phyloP scores from a whole-genome alignment of 1,140 invertebrate species.

The Cepaea nemoralis region DNA sequence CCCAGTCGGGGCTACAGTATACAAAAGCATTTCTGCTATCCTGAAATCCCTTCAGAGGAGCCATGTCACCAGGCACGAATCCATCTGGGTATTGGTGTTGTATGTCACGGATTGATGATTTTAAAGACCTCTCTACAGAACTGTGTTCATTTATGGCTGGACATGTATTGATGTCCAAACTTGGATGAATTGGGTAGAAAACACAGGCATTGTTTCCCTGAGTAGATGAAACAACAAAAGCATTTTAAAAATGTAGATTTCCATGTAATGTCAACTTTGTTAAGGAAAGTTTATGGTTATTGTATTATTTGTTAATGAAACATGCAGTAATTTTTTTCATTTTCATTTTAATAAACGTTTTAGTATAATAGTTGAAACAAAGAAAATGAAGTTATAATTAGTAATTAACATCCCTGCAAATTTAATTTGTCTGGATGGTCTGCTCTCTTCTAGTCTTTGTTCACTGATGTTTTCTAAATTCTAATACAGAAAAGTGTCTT shows the following conservation, averaged over 20 bases:
- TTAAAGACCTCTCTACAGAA: neutral
- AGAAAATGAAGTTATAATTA: too few species aligned
- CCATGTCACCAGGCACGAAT: neutral
- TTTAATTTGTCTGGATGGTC: too few species aligned
- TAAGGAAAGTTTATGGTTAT: too few species aligned
- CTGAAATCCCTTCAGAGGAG: neutral
- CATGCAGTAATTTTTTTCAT: too few species aligned
- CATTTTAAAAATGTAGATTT: neutral
- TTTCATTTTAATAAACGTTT: too few species aligned
- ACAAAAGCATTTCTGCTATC: neutral
- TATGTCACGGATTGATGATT: neutral
- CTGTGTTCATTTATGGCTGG: neutral
- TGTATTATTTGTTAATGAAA: too few species aligned
- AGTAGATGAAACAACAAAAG: neutral
- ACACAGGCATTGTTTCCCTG: neutral
- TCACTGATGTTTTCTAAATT: too few species aligned
- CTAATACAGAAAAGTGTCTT: too few species aligned
- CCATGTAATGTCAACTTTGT: too few species aligned
- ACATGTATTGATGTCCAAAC: neutral
- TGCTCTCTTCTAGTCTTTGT: too few species aligned
- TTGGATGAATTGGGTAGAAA: slow-evolving; percentile 9
- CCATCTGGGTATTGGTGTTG: neutral
- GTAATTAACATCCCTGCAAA: too few species aligned
- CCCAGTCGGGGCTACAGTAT: neutral
- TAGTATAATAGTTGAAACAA: too few species aligned